Conservation (phyloP, 2,797 vertebrate species). For the Dromococcyx pavoninus region DNA sequence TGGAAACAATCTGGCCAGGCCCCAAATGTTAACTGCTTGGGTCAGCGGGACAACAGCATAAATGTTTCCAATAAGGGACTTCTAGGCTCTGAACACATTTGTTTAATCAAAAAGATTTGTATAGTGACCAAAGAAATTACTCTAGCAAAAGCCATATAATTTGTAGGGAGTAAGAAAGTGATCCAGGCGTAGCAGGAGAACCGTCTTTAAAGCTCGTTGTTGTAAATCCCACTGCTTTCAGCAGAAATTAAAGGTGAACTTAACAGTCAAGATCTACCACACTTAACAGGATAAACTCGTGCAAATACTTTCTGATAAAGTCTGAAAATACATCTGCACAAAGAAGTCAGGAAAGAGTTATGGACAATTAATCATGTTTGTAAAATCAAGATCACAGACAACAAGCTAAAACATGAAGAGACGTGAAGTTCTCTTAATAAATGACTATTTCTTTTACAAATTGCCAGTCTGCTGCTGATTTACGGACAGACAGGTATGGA, state of each 20-base stretch:
- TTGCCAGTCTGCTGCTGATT: conserved; percentile 6
- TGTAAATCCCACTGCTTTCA: conserved; percentile 6
- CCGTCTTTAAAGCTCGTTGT: not conserved
- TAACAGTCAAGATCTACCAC: not conserved
- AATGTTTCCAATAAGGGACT: not conserved
- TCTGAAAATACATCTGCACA: not conserved
- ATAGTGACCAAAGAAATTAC: conserved; percentile 44
- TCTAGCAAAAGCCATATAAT: not conserved
- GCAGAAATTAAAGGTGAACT: not conserved
- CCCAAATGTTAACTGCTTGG: not conserved
- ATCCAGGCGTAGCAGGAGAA: not conserved
- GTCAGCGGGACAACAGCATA: not conserved
- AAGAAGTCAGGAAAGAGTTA: not conserved
- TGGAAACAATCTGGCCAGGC: not conserved
- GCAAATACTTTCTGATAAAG: not conserved
- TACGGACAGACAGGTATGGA: not conserved
- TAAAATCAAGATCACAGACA: not conserved
- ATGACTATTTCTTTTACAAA: not conserved
- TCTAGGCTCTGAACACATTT: not conserved
- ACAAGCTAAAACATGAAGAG: not conserved
- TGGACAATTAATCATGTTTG: not conserved
- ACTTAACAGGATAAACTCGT: not conserved
- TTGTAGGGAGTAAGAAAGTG: not conserved
- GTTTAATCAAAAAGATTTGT: conserved; percentile 25
- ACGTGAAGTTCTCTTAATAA: not conserved